Conservation (phyloP, 1,140 invertebrate species). For the Drosophila simulans region DNA sequence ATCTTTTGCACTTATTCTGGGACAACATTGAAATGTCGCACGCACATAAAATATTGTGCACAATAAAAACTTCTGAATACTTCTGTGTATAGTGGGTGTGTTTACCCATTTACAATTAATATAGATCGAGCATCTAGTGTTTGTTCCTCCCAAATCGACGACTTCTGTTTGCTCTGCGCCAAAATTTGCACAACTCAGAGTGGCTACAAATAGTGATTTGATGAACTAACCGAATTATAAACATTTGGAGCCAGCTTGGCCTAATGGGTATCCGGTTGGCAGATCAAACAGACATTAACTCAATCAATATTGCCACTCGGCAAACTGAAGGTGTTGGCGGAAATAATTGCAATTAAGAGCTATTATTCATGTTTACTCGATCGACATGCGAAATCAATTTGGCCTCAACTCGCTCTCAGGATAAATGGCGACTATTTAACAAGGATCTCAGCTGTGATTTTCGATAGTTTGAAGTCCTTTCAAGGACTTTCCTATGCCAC, state of each 20-base stretch:
- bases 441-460: constrained; percentile 12
- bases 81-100: constrained; percentile 7
- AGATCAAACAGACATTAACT: constrained; percentile 44
- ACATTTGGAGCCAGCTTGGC: constrained; percentile 40
- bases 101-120: constrained; percentile 9
- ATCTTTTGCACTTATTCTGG: constrained; percentile 18
- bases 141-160: constrained; percentile 31
- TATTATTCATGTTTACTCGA: constrained; percentile 49
- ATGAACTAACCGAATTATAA: constrained; percentile 51
- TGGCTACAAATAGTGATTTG: constrained; percentile 60
- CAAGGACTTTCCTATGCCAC: not conserved
- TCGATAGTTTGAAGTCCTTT: not conserved
- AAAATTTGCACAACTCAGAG: constrained; percentile 43
- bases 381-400: constrained; percentile 48
- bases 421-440: not conserved
- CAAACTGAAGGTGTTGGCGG: constrained; percentile 42
- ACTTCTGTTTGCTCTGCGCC: constrained; percentile 23
- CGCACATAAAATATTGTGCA: constrained; percentile 10
- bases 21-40: constrained; percentile 31
- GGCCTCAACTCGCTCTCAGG: not conserved
- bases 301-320: constrained; percentile 53
- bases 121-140: constrained; percentile 19
- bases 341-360: constrained; percentile 63
- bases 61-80: constrained; percentile 1
- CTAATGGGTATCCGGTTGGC: constrained; percentile 52